Conservation (phyloP, 2,113 vertebrate species). For the Oxyura jamaicensis region DNA sequence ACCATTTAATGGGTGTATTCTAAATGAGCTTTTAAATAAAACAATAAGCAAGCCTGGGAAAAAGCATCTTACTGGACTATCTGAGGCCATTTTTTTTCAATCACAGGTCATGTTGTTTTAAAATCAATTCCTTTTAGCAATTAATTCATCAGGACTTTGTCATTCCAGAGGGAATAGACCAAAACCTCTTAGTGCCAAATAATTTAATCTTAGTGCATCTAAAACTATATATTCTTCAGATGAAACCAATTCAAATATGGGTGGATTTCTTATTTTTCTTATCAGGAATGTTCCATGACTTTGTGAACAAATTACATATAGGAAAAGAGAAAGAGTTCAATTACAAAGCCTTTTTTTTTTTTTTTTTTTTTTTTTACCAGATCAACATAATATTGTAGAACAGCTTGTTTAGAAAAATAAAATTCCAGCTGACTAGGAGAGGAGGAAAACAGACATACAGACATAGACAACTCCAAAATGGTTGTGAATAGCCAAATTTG, state of each 20-base stretch:
- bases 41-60: slow-evolving; percentile 14
- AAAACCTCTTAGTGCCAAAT: neutral
- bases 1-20: slow-evolving; percentile 1
- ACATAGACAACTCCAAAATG: neutral
- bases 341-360: neutral
- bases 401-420: neutral
- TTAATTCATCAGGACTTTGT: neutral
- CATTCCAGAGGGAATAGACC: neutral
- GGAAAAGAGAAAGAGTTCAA: neutral
- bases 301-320: neutral
- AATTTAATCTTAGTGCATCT: neutral
- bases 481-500: neutral
- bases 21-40: slow-evolving; percentile 29
- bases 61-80: neutral
- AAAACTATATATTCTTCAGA: slow-evolving; percentile 12
- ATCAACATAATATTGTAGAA: neutral
- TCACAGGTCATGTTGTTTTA: slow-evolving; percentile 1
- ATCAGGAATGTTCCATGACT: neutral
- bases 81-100: neutral
- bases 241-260: neutral
- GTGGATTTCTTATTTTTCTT: neutral
- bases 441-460: neutral
- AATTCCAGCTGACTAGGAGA: neutral
- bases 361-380: no score
- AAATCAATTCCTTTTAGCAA: slow-evolving; percentile 27